Evolutionary conservation across 2,113 vertebrate species (phyloP).

Genomic region (Salvelinus fontinalis): DNA sequence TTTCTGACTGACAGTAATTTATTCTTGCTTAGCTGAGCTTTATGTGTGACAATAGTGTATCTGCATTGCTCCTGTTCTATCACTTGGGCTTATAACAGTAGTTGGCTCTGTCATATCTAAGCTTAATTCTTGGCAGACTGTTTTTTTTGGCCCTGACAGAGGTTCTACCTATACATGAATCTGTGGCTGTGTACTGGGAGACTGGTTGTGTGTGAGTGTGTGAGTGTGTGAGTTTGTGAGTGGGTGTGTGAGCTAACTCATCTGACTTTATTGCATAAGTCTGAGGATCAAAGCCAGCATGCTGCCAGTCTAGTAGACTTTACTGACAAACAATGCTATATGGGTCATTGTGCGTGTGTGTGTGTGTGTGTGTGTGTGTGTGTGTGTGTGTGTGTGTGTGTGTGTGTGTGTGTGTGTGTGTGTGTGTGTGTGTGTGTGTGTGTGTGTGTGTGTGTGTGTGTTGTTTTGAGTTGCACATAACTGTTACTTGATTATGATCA

Average conservation of each 20-base stretch:
- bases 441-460: not conserved
- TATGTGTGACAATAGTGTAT: conserved; percentile 25
- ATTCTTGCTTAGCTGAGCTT: conserved; percentile 28
- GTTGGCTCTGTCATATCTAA: too few species aligned
- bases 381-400: conserved; percentile 6
- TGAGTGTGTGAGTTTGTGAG: not conserved
- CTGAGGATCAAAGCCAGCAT: conserved; percentile 27
- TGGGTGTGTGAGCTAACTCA: conserved; percentile 27
- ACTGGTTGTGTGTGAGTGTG: conserved; percentile 34
- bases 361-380: conserved; percentile 10
- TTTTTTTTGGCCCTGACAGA: conserved; percentile 28
- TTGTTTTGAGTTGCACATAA: not conserved
- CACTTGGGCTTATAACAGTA: too few species aligned
- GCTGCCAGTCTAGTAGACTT: conserved; percentile 25
- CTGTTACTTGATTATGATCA: not conserved
- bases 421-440: not conserved
- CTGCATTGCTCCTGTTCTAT: conserved; percentile 17
- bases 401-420: not conserved
- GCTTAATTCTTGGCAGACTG: not conserved
- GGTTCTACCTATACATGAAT: conserved; percentile 47
- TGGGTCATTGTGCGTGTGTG: conserved; percentile 14
- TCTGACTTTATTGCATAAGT: conserved; percentile 26
- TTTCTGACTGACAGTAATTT: conserved; percentile 1
- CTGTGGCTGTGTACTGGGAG: conserved; percentile 30
- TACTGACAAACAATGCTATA: conserved; percentile 20